A percentile compares a stretch with the other conserved stretches of the same genome.
phyloP scores from a whole-genome alignment of 2,888 invertebrate genomes.

The Sericinus montela region DNA sequence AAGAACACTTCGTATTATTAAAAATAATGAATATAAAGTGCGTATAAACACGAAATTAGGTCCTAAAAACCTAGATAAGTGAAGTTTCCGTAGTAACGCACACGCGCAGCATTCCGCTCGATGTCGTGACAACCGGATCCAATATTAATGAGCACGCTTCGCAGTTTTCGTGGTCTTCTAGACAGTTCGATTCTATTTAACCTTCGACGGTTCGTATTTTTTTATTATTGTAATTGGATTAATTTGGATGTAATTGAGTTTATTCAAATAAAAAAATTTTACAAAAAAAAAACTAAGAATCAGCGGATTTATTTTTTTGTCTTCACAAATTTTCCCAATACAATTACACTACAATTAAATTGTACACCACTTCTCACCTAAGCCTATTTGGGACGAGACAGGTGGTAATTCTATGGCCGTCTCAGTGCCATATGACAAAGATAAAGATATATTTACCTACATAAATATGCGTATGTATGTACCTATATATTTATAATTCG shows the following conservation, averaged over 20 bases:
- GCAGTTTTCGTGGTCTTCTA: slow-evolving; percentile 1
- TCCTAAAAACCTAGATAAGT: neutral
- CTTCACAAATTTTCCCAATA: no score
- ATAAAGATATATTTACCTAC: no score
- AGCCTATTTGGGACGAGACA: no score
- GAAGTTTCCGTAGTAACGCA: neutral
- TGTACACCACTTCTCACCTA: no score
- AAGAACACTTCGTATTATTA: neutral
- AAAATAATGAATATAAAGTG: neutral
- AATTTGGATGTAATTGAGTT: neutral
- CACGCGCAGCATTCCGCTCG: neutral
- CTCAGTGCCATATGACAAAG: no score
- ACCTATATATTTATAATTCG: no score
- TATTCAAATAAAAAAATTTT: neutral
- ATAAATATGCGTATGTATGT: no score
- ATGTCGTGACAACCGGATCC: no score
- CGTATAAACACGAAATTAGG: neutral
- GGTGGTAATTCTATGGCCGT: no score
- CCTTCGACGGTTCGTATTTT: neutral
- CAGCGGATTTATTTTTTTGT: no score
- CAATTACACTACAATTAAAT: no score
- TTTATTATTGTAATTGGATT: neutral
- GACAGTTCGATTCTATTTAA: neutral
- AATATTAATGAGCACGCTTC: neutral
- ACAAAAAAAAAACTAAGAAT: no score